Percentiles rank a stretch among this genome's conserved stretches.
These are phyloP conservation scores for Zoanthus solanderi DNA, from an alignment of 92 coral and sea anemone species.

Conservation along the genomic window DNA sequence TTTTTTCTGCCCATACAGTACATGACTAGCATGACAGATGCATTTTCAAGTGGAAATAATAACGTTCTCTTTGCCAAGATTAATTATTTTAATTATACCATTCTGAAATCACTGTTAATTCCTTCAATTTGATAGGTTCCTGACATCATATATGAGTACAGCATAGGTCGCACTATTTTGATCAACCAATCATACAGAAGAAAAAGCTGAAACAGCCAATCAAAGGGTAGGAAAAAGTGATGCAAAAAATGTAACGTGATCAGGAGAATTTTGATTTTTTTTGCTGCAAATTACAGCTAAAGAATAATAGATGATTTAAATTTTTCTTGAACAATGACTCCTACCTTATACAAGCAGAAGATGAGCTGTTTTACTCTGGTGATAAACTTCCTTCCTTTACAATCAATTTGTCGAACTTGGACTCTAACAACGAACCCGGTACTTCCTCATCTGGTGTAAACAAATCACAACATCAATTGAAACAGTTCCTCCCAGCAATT, in stretches of 20 bases:
- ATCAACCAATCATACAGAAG: not conserved
- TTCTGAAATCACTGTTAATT: not conserved
- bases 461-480: not conserved
- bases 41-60: no score
- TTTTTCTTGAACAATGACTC: not conserved
- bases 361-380: not conserved
- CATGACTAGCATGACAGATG: no score
- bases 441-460: not conserved
- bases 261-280: not conserved
- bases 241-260: not conserved
- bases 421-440: not conserved
- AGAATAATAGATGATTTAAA: not conserved
- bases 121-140: constrained; percentile 7
- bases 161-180: constrained; percentile 4
- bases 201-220: not conserved
- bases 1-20: no score
- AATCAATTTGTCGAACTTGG: constrained; percentile 2
- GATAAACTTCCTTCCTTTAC: not conserved
- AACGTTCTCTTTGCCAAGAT: no score
- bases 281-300: not conserved
- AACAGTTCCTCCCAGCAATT: not conserved
- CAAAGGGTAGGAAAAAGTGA: not conserved
- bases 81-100: no score
- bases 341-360: not conserved
- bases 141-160: not conserved